phyloP scores from a whole-genome alignment of 2,888 invertebrate genomes.

The Allygus modestus region DNA sequence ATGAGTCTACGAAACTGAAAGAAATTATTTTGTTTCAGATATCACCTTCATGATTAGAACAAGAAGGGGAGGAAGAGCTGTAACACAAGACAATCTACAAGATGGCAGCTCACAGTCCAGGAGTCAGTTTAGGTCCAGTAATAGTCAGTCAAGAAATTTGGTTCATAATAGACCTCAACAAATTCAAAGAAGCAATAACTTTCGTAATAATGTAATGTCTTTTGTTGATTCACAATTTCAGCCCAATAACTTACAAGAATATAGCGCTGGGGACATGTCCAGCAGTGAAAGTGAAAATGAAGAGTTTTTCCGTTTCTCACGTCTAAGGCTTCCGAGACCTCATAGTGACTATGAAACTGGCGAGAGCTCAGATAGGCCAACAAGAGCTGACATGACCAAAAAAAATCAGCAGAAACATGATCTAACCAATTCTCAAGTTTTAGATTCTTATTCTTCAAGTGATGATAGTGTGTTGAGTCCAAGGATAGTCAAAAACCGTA shows the following conservation, averaged over 20 bases:
- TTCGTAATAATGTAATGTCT: not conserved
- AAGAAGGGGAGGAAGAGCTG: not conserved
- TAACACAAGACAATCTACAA: not conserved
- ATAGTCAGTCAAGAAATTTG: not conserved
- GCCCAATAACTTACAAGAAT: not conserved
- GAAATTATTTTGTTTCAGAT: not conserved
- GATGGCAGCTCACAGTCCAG: slow-evolving; percentile 20
- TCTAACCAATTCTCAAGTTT: not conserved
- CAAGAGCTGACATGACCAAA: too few species aligned
- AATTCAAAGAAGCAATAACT: not conserved
- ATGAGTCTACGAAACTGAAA: too few species aligned
- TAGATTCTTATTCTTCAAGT: not conserved
- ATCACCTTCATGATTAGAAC: slow-evolving; percentile 12
- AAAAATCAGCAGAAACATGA: not conserved
- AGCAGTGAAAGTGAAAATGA: slow-evolving; percentile 15
- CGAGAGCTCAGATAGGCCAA: not conserved
- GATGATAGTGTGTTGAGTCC: not conserved
- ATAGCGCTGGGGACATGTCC: not conserved
- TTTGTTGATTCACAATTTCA: not conserved
- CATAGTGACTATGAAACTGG: slow-evolving; percentile 6
- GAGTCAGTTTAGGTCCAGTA: not conserved
- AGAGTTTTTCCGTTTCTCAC: not conserved
- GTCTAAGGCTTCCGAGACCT: not conserved
- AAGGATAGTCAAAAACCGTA: not conserved
- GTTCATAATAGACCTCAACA: not conserved